Evolutionary conservation across 2,113 vertebrate species (phyloP).

Genomic region (Crotalus viridis): DNA sequence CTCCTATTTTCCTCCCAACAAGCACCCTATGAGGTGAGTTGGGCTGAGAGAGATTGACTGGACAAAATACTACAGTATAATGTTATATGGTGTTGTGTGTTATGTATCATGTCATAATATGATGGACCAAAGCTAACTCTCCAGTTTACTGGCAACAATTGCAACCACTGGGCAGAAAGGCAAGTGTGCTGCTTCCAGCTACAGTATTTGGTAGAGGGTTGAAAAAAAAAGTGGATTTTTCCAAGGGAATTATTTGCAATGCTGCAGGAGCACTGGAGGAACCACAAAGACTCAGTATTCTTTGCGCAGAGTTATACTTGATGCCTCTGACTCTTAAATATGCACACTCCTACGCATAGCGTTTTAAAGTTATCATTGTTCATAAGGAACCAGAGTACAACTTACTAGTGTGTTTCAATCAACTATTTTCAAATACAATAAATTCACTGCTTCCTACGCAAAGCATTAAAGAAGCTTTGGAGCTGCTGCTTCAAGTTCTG

Average conservation of each 20-base stretch:
- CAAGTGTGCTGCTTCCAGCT: background rate
- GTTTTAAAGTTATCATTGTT: background rate
- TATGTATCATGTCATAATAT: background rate
- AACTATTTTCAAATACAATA: constrained; percentile 12
- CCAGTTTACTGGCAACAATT: background rate
- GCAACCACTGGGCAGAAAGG: background rate
- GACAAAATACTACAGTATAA: background rate
- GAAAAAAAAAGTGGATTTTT: background rate
- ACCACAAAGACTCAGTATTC: background rate
- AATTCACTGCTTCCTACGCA: background rate
- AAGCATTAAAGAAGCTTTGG: background rate
- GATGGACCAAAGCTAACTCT: background rate
- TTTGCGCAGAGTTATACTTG: background rate
- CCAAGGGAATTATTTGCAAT: background rate
- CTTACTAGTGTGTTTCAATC: background rate
- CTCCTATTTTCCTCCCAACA: background rate
- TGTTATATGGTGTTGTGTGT: background rate
- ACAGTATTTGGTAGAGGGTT: background rate
- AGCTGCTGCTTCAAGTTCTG: background rate
- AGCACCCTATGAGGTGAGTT: background rate
- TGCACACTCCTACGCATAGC: background rate
- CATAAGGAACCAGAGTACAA: background rate
- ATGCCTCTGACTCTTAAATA: background rate
- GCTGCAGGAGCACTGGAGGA: background rate
- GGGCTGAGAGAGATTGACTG: background rate